Conservation (phyloP, 2,113 vertebrate genomes). For the Semnornis frantzii region DNA sequence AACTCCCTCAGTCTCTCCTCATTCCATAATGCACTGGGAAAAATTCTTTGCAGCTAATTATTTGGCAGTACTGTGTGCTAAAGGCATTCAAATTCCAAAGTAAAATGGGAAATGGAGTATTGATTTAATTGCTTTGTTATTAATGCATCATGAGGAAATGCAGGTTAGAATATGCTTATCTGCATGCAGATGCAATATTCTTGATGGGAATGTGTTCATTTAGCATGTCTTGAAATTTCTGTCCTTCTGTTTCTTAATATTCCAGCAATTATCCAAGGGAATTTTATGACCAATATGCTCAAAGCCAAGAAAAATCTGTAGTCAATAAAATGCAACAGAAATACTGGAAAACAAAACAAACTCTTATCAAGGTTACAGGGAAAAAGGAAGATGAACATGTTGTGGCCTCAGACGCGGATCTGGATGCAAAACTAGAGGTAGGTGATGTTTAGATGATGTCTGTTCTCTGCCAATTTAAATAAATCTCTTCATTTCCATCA, state of each 20-base stretch:
- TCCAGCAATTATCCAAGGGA: slow-evolving; percentile 86
- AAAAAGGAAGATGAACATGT: slow-evolving; percentile 97
- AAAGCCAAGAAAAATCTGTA: slow-evolving; percentile 91
- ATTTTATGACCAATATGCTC: slow-evolving; percentile 86
- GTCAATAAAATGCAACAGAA: slow-evolving; percentile 97
- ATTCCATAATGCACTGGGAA: background rate
- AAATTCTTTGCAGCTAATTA: background rate
- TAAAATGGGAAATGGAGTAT: background rate
- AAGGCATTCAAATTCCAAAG: background rate
- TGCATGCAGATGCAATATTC: background rate
- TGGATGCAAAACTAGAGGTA: slow-evolving; percentile 97
- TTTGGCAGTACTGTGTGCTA: background rate
- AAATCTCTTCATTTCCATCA: background rate
- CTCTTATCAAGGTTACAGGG: slow-evolving; percentile 93
- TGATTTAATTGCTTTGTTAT: background rate
- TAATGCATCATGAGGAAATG: background rate
- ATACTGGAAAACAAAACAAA: slow-evolving; percentile 98
- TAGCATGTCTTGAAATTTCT: background rate
- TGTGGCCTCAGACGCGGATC: slow-evolving; percentile 93
- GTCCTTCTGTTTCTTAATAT: slow-evolving; percentile 8
- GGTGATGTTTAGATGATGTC: background rate
- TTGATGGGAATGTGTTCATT: background rate
- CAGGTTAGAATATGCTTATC: background rate
- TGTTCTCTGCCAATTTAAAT: background rate
- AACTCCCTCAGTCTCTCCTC: background rate